These are phyloP conservation scores for Mormoops blainvillei DNA, from an alignment of 2,113 vertebrate genomes.

Conservation along the genomic window DNA sequence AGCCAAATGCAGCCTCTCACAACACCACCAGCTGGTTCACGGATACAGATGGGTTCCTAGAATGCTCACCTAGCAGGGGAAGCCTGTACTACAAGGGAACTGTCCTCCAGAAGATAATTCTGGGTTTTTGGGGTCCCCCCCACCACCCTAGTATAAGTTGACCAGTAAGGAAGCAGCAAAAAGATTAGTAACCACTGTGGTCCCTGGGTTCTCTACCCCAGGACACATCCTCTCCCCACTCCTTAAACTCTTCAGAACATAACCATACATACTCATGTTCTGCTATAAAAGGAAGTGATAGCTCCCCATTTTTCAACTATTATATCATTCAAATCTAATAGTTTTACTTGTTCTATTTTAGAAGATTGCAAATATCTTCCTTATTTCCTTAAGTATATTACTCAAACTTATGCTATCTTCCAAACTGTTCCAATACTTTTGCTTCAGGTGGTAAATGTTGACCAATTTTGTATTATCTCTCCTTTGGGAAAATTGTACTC, in stretches of 20 bases:
- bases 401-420: background rate
- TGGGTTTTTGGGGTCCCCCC: too few relatives aligned
- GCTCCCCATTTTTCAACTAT: background rate
- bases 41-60: too few relatives aligned
- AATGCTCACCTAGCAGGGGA: too few relatives aligned
- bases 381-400: background rate
- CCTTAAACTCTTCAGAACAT: background rate
- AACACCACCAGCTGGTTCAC: too few relatives aligned
- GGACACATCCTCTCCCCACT: background rate
- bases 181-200: background rate
- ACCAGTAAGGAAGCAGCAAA: background rate
- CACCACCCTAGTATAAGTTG: background rate
- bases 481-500: background rate
- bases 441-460: background rate
- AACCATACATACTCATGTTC: background rate
- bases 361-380: conserved; percentile 15
- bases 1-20: too few relatives aligned
- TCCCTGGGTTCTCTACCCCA: background rate
- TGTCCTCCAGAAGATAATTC: too few relatives aligned
- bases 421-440: background rate
- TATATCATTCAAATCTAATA: background rate
- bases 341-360: background rate
- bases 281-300: background rate
- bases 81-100: too few relatives aligned
- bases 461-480: background rate